phyloP scores from a whole-genome alignment of 1,140 invertebrate species.

The Papilio glaucus region DNA sequence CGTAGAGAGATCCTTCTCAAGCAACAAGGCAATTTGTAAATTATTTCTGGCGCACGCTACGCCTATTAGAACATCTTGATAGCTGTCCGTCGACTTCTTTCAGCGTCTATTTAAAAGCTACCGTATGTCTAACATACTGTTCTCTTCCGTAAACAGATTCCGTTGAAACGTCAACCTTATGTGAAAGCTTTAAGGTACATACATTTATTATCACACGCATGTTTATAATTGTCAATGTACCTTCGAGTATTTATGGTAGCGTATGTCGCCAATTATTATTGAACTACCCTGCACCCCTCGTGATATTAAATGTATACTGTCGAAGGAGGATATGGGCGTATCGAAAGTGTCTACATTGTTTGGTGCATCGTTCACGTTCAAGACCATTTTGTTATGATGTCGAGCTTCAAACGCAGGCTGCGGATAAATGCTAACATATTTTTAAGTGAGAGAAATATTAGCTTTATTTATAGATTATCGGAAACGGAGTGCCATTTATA shows the following conservation, averaged over 20 bases:
- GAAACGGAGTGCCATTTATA: constrained; percentile 68
- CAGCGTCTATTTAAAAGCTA: constrained; percentile 81
- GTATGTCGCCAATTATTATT: constrained; percentile 47
- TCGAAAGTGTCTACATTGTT: constrained; percentile 42
- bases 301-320: constrained; percentile 41
- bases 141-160: constrained; percentile 24
- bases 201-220: constrained; percentile 21
- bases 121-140: constrained; percentile 42
- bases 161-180: constrained; percentile 41
- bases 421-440: constrained; percentile 67
- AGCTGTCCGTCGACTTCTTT: constrained; percentile 79
- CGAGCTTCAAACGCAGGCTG: constrained; percentile 55
- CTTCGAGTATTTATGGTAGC: constrained; percentile 64
- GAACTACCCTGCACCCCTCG: constrained; percentile 45
- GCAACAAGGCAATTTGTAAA: constrained; percentile 69
- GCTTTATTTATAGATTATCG: constrained; percentile 66
- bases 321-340: constrained; percentile 24
- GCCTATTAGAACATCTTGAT: constrained; percentile 82
- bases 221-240: constrained; percentile 53
- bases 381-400: constrained; percentile 65
- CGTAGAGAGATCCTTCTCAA: constrained; percentile 47
- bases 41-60: constrained; percentile 73
- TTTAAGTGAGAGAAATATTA: constrained; percentile 67
- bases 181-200: constrained; percentile 31
- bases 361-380: constrained; percentile 44